Conservation (phyloP, 1,140 invertebrate genomes). For the Lepidurus packardi region DNA sequence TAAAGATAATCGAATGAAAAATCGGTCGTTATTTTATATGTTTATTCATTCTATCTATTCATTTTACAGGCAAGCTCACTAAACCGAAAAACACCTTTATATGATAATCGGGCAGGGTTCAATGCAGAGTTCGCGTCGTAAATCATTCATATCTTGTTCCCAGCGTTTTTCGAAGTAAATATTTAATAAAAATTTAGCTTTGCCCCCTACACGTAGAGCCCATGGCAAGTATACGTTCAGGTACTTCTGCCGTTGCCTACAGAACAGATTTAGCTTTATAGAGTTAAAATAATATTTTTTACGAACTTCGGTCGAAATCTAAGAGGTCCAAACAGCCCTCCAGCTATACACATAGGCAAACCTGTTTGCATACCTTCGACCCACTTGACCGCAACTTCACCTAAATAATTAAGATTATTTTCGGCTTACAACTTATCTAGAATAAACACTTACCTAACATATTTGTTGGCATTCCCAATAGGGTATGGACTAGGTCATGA, state of each 20-base stretch:
- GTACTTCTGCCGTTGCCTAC: constrained; percentile 73
- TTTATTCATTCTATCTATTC: no score
- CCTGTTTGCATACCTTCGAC: constrained; percentile 87
- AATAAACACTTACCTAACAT: constrained; percentile 65
- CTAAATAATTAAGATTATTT: constrained; percentile 41
- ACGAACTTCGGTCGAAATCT: constrained; percentile 71
- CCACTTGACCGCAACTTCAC: constrained; percentile 93
- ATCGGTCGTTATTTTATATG: no score
- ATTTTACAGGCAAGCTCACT: neutral
- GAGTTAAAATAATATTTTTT: neutral
- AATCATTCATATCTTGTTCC: constrained; percentile 76
- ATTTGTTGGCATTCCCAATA: constrained; percentile 88
- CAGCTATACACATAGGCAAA: constrained; percentile 83
- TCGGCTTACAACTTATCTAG: neutral
- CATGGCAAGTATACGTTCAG: constrained; percentile 74
- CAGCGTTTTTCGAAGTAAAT: constrained; percentile 91
- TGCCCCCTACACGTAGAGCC: constrained; percentile 73
- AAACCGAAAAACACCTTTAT: neutral
- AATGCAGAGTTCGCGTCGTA: constrained; percentile 49
- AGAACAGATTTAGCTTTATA: constrained; percentile 40
- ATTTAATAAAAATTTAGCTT: constrained; percentile 68
- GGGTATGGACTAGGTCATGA: constrained; percentile 89
- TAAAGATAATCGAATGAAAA: no score
- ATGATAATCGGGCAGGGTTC: constrained; percentile 22
- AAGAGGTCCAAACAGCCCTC: constrained; percentile 76